Base-by-base conservation (phyloP, 2,888 invertebrate genomes). In the Epinotia demarniana region DNA sequence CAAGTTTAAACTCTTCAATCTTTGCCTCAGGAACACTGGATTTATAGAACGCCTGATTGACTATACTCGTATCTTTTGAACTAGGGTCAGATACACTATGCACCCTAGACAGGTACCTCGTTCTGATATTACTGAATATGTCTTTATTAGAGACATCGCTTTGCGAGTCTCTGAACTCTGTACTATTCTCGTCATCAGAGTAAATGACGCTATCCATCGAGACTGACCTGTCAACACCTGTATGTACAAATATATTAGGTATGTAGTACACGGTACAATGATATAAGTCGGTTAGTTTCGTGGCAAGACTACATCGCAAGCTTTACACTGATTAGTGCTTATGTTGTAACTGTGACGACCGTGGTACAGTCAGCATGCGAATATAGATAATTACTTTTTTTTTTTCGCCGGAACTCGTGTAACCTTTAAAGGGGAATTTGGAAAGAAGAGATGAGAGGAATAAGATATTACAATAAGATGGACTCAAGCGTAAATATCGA, bases 211-310 rank as follows among this genome's bases (percentile, higher is more conserved):
- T 92, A 86, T 92, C 92, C 89, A 87, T 84, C 82, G 92, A 92
- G 82, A 89, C 90, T 79, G 92, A 89, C 80, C 86, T 89, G 86
- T 91, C 88, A 88, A 90, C 84, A 94, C 93, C 94, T 94, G 93
- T 90, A 85, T 89, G 86, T 88, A 92, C 88, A 90, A 90, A 90
- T 84, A 74, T 27, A 75, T 75, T 75, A 75, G 71, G 60, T 72
- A 62, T 66, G 66, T 77, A 70, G 79, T 76, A 79, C 77, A 77
- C 57, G 69, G 33, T 63, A 73, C 60, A 73, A 77, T 69, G 58
- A 18, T 43, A 27, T 67, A 49, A 67, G 66, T 75, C 53, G 80
- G 89, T 90, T 89, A 89, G 89, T 89, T 79, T 76, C 78, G 83
- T 83, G 83, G 77, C 82, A 83, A 81, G 78, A 78, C 79, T 82